Evolutionary conservation across 2,113 vertebrate genomes (phyloP), one percentile per base, ranked within the genome.

Genomic region (Grallaria varia): DNA sequence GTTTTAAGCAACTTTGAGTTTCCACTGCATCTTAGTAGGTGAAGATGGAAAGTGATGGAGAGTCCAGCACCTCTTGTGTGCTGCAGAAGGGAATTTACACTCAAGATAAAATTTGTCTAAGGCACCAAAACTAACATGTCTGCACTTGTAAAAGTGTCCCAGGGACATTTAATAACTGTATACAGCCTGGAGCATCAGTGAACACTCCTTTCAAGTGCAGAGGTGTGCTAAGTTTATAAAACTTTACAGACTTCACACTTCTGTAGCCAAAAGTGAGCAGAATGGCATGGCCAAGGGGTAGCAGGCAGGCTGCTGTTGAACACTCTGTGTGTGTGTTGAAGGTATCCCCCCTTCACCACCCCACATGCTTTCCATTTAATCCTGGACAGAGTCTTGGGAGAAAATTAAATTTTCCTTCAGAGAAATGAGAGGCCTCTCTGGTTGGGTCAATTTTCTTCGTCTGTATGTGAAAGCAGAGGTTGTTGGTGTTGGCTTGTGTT

Each of bases 321-420:
- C 10, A 49, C 6, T 21, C 67, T 20, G 7, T 19, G 44, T 39
- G 2, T 59, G 30, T 44, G 28, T 55, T 93, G 59, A 53, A 81
- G 42, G 63, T 27, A 50, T 53, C 9, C 47, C 25, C 30, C 27
- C n/a, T 28, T 79, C 53, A 28, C 27, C 28, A 62, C 10, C 16
- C 9, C 78, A 80, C 53, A 21, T 95, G 89, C 44, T 97, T 93
- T 92, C 31, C 55, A 84, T 94, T 97, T 84, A 50, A 9, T 88
- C 33, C 89, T 89, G 74, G 40, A 27, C 21, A 72, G 19, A 44
- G 30, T 50, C 39, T 50, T 45, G 1, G 4, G 49, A 77, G 49
- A 74, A 89, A 89, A 85, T 58, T 4, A 27, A 45, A 44, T 69
- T 91, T 60, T 66, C 25, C 49, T 91, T 49, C 33, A 30, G 9